Base-by-base conservation (phyloP, 2,797 vertebrate genomes). In the Sarcoramphus papa region DNA sequence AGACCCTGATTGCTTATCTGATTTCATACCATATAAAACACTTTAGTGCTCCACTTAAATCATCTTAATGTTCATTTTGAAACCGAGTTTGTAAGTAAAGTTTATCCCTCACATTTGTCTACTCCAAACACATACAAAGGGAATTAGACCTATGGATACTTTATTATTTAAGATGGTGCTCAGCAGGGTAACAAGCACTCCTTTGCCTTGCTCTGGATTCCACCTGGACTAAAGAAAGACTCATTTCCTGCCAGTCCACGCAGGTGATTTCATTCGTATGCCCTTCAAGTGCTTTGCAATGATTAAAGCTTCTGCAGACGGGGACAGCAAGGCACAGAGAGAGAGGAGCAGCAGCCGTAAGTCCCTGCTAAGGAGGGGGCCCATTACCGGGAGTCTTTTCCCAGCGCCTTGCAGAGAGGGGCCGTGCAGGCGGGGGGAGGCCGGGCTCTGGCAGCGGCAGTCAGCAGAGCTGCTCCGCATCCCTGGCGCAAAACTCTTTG, bases 401-500 rank as follows among this genome's bases (percentile, higher is more conserved):
- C 59, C 54, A 10, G n/a, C 1, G 3, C 18, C 14, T 0, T 1
- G 56, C 41, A 53, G n/a, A 35, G 69, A 22, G 31, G 28, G 9
- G 33, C 50, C 7, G 2, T 15, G 45, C 35, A 24, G 56, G 24
- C 2, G 1, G 19, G 19, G 63, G 21, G 33, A 62, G 50, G 41
- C n/a, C 0, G 2, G 25, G 47, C 19, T 81, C 16, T 1, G 3
- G 45, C 35, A 33, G 22, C 12, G 2, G 27, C 24, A 4, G 40
- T 18, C 80, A 10, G 51, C 53, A 64, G 69, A 51, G 20, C 40
- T 35, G 54, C 40, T 45, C 51, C 0, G 0, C 16, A 53, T 43
- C n/a, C 51, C 65, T 6, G 27, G 23, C 41, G 19, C 41, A 63
- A 74, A 64, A 1, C 63, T 53, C 43, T 68, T 57, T 14, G 6